Base-by-base conservation (phyloP, 2,888 invertebrate species). In the Prosapia bicincta region DNA sequence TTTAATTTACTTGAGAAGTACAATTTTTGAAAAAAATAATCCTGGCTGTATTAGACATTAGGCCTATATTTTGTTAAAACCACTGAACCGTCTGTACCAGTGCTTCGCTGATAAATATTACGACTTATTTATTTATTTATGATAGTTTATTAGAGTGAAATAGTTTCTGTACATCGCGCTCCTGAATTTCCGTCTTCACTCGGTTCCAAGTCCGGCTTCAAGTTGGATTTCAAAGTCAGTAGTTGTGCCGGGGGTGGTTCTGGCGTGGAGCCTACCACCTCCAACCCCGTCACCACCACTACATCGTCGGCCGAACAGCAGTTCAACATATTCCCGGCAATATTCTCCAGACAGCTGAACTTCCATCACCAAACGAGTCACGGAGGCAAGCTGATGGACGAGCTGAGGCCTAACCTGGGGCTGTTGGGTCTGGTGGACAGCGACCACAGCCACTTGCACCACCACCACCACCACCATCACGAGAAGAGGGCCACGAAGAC, bases 311-410 rank as follows among this genome's bases (percentile, higher is more conserved):
- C 78, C 66, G 79, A 79, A 80, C 93, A 94, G 84, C 94, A 94
- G 87, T 95, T 95, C 88, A 95, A 95, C 88, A 95, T 95, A 83
- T 95, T 95, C 86, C 95, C 95, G 82, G 95, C 95, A 78, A 95
- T 95, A 84, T 95, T 95, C 86, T 94, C 94, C 87, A 89, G 95
- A 79, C 95, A 95, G 86, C 88, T 95, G 81, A 95, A 95, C 86
- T 95, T 95, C 86, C 79, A 81, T 73, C 74, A 80, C 72, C 79
- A 80, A 77, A 68, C 78, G 43, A 72, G 74, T 26, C 71, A 76
- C 76, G 76, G 76, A 25, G 80, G 79, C 81, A 93, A 93, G 84
- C 90, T 94, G 84, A 95, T 95, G 95, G 95, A 95, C 84, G 95
- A 95, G 84, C 86, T 95, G 81, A 87, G 95, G 84, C 95, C 95